Evolutionary conservation across 2,888 invertebrate species (phyloP).

Genomic region (Amphipoea oculea): DNA sequence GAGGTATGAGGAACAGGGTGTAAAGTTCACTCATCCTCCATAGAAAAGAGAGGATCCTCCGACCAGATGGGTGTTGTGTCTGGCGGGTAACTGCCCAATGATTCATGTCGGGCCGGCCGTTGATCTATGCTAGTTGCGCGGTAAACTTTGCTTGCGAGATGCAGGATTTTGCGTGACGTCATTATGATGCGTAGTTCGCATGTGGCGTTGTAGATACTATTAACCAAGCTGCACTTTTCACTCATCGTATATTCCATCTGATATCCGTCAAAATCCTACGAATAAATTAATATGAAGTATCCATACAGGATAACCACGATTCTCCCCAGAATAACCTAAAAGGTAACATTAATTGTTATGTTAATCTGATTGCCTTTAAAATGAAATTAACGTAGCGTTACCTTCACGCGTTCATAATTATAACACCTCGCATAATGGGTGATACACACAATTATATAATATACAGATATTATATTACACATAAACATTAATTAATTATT

Average conservation of each 20-base stretch:
- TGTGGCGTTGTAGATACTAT: too few relatives aligned
- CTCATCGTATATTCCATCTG: background rate
- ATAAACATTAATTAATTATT: background rate
- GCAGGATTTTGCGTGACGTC: too few relatives aligned
- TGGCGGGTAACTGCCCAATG: too few relatives aligned
- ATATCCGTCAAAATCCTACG: background rate
- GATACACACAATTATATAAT: constrained; percentile 4
- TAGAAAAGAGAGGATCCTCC: too few relatives aligned
- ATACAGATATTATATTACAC: background rate
- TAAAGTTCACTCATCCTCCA: too few relatives aligned
- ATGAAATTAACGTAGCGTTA: constrained; percentile 40
- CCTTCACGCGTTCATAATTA: constrained; percentile 36
- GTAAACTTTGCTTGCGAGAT: too few relatives aligned
- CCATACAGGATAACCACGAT: background rate
- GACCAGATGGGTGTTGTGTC: too few relatives aligned
- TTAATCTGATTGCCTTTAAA: constrained; percentile 35
- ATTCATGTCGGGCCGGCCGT: too few relatives aligned
- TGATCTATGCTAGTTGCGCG: too few relatives aligned
- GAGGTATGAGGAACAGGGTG: too few relatives aligned
- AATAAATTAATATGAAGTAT: too few relatives aligned
- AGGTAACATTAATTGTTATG: constrained; percentile 24
- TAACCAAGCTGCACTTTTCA: background rate
- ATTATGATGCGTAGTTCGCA: too few relatives aligned
- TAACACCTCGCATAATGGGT: constrained; percentile 19
- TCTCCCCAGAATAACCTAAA: background rate